Conservation (phyloP, 1,140 invertebrate genomes). For the Batillaria attramentaria region DNA sequence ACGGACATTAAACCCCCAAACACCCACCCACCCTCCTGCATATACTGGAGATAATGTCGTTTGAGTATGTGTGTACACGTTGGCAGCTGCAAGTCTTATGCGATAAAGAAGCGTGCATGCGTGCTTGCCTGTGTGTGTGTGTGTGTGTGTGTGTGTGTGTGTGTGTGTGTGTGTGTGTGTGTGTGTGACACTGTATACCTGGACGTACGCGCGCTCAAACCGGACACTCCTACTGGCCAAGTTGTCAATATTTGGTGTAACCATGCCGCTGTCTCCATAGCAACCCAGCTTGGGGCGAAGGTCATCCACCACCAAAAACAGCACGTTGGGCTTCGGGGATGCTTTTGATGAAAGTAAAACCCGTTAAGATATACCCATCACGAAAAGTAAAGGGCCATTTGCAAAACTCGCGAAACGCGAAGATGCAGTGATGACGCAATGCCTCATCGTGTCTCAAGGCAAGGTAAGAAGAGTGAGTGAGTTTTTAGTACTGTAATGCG, state of each 20-base stretch:
- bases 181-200: neutral
- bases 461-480: too few relatives aligned
- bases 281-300: constrained; percentile 80
- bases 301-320: constrained; percentile 88
- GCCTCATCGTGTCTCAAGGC: too few relatives aligned
- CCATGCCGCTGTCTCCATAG: constrained; percentile 78
- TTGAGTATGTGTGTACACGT: neutral
- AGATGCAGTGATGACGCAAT: too few relatives aligned
- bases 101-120: too few relatives aligned
- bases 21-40: neutral
- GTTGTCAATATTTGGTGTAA: constrained; percentile 84
- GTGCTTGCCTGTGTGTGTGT: too few relatives aligned
- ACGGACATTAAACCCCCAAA: neutral
- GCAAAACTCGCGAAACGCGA: too few relatives aligned
- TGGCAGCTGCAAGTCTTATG: neutral
- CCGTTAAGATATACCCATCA: too few relatives aligned
- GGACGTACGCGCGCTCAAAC: too few relatives aligned
- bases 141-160: neutral
- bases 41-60: neutral
- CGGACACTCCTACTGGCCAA: constrained; percentile 77
- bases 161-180: neutral
- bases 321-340: constrained; percentile 74
- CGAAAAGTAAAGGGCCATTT: too few relatives aligned
- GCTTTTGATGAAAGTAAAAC: too few relatives aligned
- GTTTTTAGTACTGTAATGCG: too few relatives aligned